These are phyloP conservation scores for Phanerotoma sp. DNA, from an alignment of 2,888 invertebrate genomes.

Conservation along the genomic window DNA sequence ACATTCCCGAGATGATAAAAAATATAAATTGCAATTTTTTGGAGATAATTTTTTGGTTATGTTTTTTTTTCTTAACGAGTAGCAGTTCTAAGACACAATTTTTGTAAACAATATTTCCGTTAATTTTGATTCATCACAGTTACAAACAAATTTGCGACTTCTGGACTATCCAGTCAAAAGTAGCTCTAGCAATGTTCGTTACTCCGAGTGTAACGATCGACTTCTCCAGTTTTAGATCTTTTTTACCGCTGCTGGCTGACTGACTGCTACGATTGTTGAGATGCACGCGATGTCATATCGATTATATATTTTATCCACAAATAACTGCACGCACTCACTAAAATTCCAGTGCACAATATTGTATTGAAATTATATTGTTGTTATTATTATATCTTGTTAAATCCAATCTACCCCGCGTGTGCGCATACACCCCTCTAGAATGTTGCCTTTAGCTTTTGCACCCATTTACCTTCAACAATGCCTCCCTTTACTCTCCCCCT, in stretches of 20 bases:
- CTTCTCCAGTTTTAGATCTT: constrained; percentile 4
- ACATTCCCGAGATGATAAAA: constrained; percentile 9
- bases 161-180: background rate
- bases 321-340: constrained; percentile 17
- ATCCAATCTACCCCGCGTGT: background rate
- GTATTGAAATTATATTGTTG: too few species aligned
- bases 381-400: background rate
- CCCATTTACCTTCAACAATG: background rate
- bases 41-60: background rate
- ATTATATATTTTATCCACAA: constrained; percentile 22
- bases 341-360: constrained; percentile 24
- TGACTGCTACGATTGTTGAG: background rate
- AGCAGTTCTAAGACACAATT: too few species aligned
- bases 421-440: constrained; percentile 4
- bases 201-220: background rate
- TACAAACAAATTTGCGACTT: too few species aligned
- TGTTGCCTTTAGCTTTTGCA: background rate
- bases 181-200: background rate
- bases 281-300: constrained; percentile 20
- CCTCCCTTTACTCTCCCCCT: background rate
- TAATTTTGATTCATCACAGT: background rate
- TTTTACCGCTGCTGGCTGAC: constrained; percentile 12
- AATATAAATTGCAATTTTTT: background rate
- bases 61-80: too few species aligned
- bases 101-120: too few species aligned